These are phyloP conservation scores for Sesia apiformis DNA, from an alignment of 2,888 invertebrate species.

Conservation along the genomic window DNA sequence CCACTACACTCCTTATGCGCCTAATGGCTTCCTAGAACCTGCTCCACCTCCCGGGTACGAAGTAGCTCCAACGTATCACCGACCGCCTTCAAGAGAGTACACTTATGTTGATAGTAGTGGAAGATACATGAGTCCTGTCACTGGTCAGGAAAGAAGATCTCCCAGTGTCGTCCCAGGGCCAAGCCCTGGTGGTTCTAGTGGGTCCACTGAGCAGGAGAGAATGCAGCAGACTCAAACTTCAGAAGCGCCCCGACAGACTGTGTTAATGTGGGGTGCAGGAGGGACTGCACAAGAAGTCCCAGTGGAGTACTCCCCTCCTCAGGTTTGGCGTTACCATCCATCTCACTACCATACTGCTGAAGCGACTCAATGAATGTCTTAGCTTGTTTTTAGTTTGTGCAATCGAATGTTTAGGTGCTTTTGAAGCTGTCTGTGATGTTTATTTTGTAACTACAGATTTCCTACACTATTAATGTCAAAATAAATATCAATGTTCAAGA, in stretches of 20 bases:
- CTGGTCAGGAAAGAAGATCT: constrained; percentile 77
- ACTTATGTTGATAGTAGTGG: constrained; percentile 74
- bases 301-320: constrained; percentile 64
- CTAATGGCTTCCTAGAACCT: constrained; percentile 89
- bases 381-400: constrained; percentile 33
- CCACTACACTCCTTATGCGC: constrained; percentile 82
- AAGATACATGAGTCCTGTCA: constrained; percentile 76
- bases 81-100: constrained; percentile 74
- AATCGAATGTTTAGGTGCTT: constrained; percentile 16
- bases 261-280: constrained; percentile 92
- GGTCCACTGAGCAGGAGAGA: constrained; percentile 55
- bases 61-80: constrained; percentile 77
- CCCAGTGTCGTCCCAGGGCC: constrained; percentile 73
- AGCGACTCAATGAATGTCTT: constrained; percentile 56
- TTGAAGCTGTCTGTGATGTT: not conserved
- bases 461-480: not conserved
- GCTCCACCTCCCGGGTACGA: constrained; percentile 76
- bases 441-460: not conserved
- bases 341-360: constrained; percentile 70
- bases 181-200: constrained; percentile 60
- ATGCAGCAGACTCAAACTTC: constrained; percentile 55
- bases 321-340: constrained; percentile 70
- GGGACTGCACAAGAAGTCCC: constrained; percentile 59
- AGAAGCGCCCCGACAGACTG: constrained; percentile 87
- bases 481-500: not conserved